Percentiles rank a stretch among this genome's conserved stretches.
phyloP scores from a whole-genome alignment of 2,888 invertebrate genomes.

The Eumacrocentrus americanus region DNA sequence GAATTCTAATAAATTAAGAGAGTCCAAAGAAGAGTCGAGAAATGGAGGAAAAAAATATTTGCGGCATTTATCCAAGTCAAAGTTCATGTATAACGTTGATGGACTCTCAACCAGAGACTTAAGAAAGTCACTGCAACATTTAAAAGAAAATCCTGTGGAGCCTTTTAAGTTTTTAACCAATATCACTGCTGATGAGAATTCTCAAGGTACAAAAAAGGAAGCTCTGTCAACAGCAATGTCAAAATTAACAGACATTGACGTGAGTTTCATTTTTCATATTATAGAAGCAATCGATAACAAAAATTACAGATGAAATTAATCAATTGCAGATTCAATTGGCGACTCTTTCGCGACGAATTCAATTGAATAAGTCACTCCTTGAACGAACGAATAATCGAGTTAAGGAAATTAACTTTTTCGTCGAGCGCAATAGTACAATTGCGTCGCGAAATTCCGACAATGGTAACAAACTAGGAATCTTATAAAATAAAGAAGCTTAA shows the following conservation, averaged over 20 bases:
- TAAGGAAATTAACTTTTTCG: slow-evolving; percentile 58
- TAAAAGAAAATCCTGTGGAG: slow-evolving; percentile 35
- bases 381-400: slow-evolving; percentile 63
- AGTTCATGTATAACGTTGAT: slow-evolving; percentile 30
- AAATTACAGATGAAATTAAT: not conserved
- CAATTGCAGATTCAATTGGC: slow-evolving; percentile 57
- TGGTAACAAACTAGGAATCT: too few species aligned
- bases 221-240: slow-evolving; percentile 10
- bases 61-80: slow-evolving; percentile 12
- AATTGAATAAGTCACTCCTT: slow-evolving; percentile 61
- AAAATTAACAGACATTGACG: slow-evolving; percentile 42
- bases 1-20: slow-evolving; percentile 18
- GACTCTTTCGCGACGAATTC: slow-evolving; percentile 62
- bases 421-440: too few species aligned
- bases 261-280: slow-evolving; percentile 22
- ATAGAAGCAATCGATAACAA: not conserved
- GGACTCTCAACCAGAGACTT: slow-evolving; percentile 32
- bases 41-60: not conserved
- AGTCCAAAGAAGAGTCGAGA: not conserved
- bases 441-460: too few species aligned
- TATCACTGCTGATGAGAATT: slow-evolving; percentile 26
- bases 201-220: not conserved
- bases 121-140: slow-evolving; percentile 32
- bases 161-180: slow-evolving; percentile 41
- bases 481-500: too few species aligned